Base-by-base conservation (phyloP, 2,888 invertebrate species). In the Girardia tigrina region DNA sequence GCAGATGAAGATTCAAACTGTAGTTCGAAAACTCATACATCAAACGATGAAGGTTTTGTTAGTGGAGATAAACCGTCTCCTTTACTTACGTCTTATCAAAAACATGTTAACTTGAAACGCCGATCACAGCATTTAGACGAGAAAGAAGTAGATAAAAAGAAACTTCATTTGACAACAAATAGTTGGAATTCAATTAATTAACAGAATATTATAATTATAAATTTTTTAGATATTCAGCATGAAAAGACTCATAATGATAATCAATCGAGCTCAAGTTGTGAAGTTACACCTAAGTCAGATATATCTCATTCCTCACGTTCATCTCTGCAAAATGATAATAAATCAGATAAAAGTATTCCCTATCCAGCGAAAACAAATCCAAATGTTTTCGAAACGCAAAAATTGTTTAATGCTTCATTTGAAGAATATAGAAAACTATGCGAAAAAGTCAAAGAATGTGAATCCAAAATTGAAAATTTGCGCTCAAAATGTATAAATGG, bases 401-500 rank as follows among this genome's bases (percentile, higher is more conserved):
- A 56, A 20, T 23, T 20, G 56, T 56, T 56, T n/a, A 56, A 56
- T n/a, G 4, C n/a, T n/a, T n/a, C 56, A 56, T 56, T 56, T 56
- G 56, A 56, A 56, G 56, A 56, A 16, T 56, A 56, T 56, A 20
- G 20, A n/a, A 56, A 56, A 56, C 23, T 56, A 56, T 56, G 56
- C 23, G 56, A 56, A 56, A 56, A 4, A 56, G 23, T 56, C n/a
- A 56, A 56, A 56, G 56, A 56, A 56, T 56, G 4, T n/a, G 56
- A 56, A 56, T 56, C 56, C 20, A 56, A 56, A 56, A 56, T 56
- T 2, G 56, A 56, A 56, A 56, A 56, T 56, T 56, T 56, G 56
- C 56, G 56, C 56, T 56, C 56, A 56, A 56, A 56, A 56, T 56
- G 56, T 56, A 56, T 20, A 56, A 56, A n/a, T 56, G 56, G 56